These are phyloP conservation scores for Melanotaenia parkinsoni DNA, from an alignment of 2,797 vertebrate genomes.

Conservation along the genomic window DNA sequence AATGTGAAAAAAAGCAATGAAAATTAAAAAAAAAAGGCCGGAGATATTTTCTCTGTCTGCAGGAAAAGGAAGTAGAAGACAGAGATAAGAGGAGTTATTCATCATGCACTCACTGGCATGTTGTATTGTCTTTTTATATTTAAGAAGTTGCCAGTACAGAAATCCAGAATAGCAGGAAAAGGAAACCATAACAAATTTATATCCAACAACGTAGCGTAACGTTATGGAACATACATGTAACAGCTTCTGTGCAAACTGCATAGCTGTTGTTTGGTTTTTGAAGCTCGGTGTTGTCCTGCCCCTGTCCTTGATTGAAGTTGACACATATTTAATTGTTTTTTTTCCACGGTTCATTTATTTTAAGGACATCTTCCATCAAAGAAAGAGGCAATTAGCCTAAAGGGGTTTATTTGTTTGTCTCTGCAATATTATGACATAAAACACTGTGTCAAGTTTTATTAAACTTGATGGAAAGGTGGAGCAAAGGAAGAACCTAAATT, in stretches of 20 bases:
- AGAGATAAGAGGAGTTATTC: neutral
- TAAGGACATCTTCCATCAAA: neutral
- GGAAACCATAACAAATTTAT: neutral
- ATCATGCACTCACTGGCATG: neutral
- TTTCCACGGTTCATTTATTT: neutral
- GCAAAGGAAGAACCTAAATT: neutral
- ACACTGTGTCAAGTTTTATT: neutral
- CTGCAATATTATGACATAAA: neutral
- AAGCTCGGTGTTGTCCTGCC: neutral
- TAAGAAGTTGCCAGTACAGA: conserved; percentile 1
- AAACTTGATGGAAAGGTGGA: neutral
- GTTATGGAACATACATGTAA: neutral
- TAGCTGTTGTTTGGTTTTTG: neutral
- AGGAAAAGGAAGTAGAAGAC: conserved; percentile 21
- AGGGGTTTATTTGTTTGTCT: neutral
- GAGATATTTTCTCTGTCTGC: conserved; percentile 44
- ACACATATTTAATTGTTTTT: neutral
- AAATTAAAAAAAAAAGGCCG: neutral
- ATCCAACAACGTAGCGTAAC: neutral
- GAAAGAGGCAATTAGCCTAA: neutral
- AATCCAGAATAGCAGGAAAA: conserved; percentile 2
- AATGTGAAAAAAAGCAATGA: conserved; percentile 8
- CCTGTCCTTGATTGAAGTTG: neutral
- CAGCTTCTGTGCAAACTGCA: neutral
- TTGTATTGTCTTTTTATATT: neutral